Conservation (phyloP, 2,888 invertebrate genomes). For the Ophion costatus region DNA sequence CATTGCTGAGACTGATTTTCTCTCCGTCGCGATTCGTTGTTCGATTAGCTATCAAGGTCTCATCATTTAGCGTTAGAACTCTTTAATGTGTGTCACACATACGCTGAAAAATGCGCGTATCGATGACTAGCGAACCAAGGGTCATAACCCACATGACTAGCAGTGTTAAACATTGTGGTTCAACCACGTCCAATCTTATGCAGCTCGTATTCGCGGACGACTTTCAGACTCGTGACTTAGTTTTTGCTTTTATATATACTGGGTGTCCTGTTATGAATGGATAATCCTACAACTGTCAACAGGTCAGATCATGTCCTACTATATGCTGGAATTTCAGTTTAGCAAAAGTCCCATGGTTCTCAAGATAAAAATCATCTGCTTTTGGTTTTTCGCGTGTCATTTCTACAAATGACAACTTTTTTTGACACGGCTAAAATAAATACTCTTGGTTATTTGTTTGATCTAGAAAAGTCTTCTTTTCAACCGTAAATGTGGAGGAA, state of each 20-base stretch:
- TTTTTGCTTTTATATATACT: neutral
- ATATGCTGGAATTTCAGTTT: too few species aligned
- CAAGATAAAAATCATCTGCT: too few species aligned
- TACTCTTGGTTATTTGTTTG: too few species aligned
- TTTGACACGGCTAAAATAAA: too few species aligned
- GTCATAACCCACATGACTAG: slow-evolving; percentile 29
- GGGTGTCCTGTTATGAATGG: neutral
- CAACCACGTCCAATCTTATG: neutral
- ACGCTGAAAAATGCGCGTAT: slow-evolving; percentile 29
- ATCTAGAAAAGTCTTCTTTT: too few species aligned
- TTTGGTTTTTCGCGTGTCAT: too few species aligned
- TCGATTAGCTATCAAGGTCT: slow-evolving; percentile 80
- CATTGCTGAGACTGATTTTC: slow-evolving; percentile 50
- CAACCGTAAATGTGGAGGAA: too few species aligned
- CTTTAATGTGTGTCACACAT: slow-evolving; percentile 39
- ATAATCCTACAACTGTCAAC: too few species aligned
- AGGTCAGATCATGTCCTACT: too few species aligned
- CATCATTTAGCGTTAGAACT: slow-evolving; percentile 75
- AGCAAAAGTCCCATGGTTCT: too few species aligned
- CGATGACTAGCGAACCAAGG: slow-evolving; percentile 21
- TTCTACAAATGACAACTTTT: too few species aligned
- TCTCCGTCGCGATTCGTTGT: slow-evolving; percentile 57
- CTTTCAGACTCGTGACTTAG: neutral
- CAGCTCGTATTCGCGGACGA: neutral
- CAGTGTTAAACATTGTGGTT: slow-evolving; percentile 17